phyloP scores from a whole-genome alignment of 2,113 vertebrate genomes.

The Bagarius yarrelli region DNA sequence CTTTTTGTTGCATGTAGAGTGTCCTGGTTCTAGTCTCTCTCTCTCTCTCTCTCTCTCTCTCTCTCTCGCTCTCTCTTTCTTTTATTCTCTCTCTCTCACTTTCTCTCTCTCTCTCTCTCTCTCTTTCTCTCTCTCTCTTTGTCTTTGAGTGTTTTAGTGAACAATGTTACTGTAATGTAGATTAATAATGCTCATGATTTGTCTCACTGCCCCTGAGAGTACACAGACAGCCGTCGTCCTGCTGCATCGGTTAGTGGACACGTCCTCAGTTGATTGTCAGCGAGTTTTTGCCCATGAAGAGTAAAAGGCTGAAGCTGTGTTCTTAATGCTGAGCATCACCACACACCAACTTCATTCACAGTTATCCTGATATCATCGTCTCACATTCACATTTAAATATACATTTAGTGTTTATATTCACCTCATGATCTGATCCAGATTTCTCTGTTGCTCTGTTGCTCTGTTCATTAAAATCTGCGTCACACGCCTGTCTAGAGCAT shows the following conservation, averaged over 20 bases:
- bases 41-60: no score
- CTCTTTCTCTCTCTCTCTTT: background rate
- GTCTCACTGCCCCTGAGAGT: background rate
- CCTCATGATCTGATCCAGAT: no score
- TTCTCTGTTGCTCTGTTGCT: no score
- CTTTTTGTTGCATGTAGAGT: no score
- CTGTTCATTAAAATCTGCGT: no score
- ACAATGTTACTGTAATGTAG: background rate
- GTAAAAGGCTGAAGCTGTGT: background rate
- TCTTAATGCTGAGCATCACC: background rate
- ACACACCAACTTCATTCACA: background rate
- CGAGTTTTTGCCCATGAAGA: slow-evolving; percentile 12
- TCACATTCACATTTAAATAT: background rate
- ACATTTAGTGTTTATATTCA: background rate
- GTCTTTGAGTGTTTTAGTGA: background rate
- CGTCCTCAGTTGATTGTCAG: background rate
- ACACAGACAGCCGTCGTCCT: background rate
- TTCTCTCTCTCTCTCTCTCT: no score
- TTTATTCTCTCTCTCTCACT: background rate
- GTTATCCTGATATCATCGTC: background rate
- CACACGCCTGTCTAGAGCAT: no score
- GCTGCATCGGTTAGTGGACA: slow-evolving; percentile 18
- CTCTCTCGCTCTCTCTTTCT: no score
- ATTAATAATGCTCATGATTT: background rate
- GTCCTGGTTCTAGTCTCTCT: no score